A percentile compares a stretch with the other conserved stretches of the same genome.
Evolutionary conservation across 2,797 vertebrate species (phyloP).

Genomic region (Phoebastria nigripes): DNA sequence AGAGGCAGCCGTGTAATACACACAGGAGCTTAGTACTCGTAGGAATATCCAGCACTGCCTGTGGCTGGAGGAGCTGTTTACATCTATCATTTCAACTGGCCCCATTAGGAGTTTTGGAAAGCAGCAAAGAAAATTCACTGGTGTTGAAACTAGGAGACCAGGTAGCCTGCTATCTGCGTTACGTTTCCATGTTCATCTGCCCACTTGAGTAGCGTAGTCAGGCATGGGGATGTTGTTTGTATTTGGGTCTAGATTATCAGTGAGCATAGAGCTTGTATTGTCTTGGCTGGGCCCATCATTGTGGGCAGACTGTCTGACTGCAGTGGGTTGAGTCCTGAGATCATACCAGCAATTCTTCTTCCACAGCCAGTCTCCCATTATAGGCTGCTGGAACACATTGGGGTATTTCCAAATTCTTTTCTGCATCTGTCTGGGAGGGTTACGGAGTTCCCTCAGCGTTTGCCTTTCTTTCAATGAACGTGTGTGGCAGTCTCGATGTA

Average conservation of each 20-base stretch:
- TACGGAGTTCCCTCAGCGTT: slow-evolving; percentile 25
- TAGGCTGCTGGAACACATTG: slow-evolving; percentile 44
- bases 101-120: slow-evolving; percentile 6
- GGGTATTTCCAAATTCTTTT: slow-evolving; percentile 48
- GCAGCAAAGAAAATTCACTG: not conserved
- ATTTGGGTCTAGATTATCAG: slow-evolving; percentile 34
- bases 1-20: slow-evolving; percentile 46
- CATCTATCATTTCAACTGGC: slow-evolving; percentile 28
- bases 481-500: not conserved
- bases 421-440: slow-evolving; percentile 2
- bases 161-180: not conserved
- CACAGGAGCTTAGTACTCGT: slow-evolving; percentile 30
- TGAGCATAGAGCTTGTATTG: slow-evolving; percentile 33
- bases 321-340: slow-evolving; percentile 64
- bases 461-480: not conserved
- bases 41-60: slow-evolving; percentile 44
- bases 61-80: slow-evolving; percentile 38
- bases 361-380: slow-evolving; percentile 48
- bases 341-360: slow-evolving; percentile 68
- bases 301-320: slow-evolving; percentile 67
- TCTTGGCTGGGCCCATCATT: slow-evolving; percentile 56
- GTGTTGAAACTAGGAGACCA: not conserved
- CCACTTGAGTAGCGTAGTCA: not conserved
- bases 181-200: not conserved
- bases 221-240: not conserved